These are phyloP conservation scores for Meriones psammophilus DNA, from an alignment of 2,797 vertebrate species.

Conservation along the genomic window DNA sequence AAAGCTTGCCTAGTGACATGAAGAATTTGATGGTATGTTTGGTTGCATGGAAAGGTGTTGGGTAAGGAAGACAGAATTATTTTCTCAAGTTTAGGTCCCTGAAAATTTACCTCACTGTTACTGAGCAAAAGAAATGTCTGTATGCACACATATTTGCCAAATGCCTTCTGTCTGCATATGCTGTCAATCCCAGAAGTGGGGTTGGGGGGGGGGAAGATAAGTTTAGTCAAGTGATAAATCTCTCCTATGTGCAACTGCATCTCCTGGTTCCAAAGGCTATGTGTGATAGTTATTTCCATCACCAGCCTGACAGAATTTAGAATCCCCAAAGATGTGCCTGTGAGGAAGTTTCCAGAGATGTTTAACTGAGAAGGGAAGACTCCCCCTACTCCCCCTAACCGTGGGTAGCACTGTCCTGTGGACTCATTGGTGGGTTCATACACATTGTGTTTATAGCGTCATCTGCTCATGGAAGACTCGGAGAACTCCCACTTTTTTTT, in stretches of 20 bases:
- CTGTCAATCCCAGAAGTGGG: neutral
- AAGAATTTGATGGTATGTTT: slow-evolving; percentile 39
- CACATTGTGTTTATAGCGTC: neutral
- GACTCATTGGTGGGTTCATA: neutral
- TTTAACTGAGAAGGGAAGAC: neutral
- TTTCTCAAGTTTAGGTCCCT: slow-evolving; percentile 51
- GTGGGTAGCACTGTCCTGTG: neutral
- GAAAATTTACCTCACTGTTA: slow-evolving; percentile 32
- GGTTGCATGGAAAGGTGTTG: neutral
- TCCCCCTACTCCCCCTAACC: neutral
- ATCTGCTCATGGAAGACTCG: neutral
- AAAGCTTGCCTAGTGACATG: neutral
- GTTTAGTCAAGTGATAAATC: neutral
- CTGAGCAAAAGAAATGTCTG: neutral
- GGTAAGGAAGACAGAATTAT: neutral
- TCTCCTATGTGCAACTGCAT: neutral
- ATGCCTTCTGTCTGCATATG: no score
- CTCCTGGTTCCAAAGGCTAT: slow-evolving; percentile 14
- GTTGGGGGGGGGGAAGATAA: neutral
- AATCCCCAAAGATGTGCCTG: neutral
- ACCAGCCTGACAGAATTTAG: neutral
- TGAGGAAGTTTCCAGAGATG: neutral
- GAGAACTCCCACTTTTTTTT: neutral
- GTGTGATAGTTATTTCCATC: neutral
- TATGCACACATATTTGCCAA: neutral